These are phyloP conservation scores for Drosophila phalerata DNA, from an alignment of 2,888 invertebrate genomes.

Conservation along the genomic window DNA sequence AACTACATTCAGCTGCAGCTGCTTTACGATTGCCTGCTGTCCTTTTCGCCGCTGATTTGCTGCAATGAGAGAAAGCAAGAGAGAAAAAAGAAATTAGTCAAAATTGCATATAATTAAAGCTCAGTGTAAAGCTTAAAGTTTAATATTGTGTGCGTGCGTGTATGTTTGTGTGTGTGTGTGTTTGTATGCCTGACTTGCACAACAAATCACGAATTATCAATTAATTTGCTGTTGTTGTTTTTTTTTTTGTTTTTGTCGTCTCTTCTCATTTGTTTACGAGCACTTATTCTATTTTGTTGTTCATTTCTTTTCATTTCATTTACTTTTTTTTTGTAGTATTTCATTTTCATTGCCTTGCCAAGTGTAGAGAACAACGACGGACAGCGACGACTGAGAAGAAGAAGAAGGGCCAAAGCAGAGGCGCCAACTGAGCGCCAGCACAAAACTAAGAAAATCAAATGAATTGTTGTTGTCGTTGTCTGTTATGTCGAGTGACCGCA, in stretches of 20 bases:
- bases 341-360: conserved; percentile 35
- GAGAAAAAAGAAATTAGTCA: conserved; percentile 60
- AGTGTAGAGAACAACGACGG: conserved; percentile 8
- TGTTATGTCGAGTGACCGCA: conserved; percentile 70
- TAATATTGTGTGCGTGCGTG: not conserved
- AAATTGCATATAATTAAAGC: conserved; percentile 24
- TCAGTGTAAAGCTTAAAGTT: conserved; percentile 5
- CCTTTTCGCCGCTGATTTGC: conserved; percentile 69
- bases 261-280: conserved; percentile 58
- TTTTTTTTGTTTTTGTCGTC: conserved; percentile 41
- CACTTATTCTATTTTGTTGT: conserved; percentile 23
- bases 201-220: conserved; percentile 68
- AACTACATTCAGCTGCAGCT: conserved; percentile 24
- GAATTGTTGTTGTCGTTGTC: conserved; percentile 47
- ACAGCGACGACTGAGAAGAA: not conserved
- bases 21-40: conserved; percentile 75
- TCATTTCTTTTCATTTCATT: conserved; percentile 9
- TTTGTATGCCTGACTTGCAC: conserved; percentile 48
- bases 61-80: conserved; percentile 65
- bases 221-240: conserved; percentile 62
- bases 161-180: conserved; percentile 11
- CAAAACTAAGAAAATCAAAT: conserved; percentile 55
- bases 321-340: conserved; percentile 18
- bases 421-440: conserved; percentile 54
- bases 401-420: conserved; percentile 40